A percentile compares a stretch with the other conserved stretches of the same genome.
Evolutionary conservation across 2,888 invertebrate genomes (phyloP).

Genomic region (Caenorhabditis angaria): DNA sequence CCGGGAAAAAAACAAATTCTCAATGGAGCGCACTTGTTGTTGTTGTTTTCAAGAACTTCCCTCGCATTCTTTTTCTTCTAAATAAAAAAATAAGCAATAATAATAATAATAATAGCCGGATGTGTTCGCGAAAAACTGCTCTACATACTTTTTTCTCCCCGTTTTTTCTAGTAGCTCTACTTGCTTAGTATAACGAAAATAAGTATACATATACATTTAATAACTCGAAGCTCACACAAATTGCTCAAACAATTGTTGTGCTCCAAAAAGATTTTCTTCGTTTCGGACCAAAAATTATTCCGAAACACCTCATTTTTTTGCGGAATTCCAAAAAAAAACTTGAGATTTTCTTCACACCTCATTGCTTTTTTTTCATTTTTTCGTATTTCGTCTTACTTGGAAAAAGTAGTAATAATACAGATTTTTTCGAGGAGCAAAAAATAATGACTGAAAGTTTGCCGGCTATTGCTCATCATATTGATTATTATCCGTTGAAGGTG

Average conservation of each 20-base stretch:
- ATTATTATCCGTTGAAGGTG: slow-evolving; percentile 33
- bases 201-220: slow-evolving; percentile 21
- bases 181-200: slow-evolving; percentile 16
- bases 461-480: slow-evolving; percentile 35
- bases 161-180: slow-evolving; percentile 5
- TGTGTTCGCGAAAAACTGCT: neutral
- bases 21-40: too few species aligned
- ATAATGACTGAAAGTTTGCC: slow-evolving; percentile 36
- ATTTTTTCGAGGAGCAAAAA: neutral
- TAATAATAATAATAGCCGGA: slow-evolving; percentile 3
- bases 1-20: too few species aligned
- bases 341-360: slow-evolving; percentile 20
- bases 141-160: slow-evolving; percentile 9
- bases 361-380: slow-evolving; percentile 29
- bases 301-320: slow-evolving; percentile 21
- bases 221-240: too few species aligned
- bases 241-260: too few species aligned
- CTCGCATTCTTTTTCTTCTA: neutral
- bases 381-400: neutral
- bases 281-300: slow-evolving; percentile 7
- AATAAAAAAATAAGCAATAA: too few species aligned
- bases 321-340: slow-evolving; percentile 1
- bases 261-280: slow-evolving; percentile 4
- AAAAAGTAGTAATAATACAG: neutral
- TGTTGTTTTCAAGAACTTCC: too few species aligned